Evolutionary conservation across 2,888 invertebrate species (phyloP), one percentile per base, ranked within the genome.

Genomic region (Antheraea assamensis): DNA sequence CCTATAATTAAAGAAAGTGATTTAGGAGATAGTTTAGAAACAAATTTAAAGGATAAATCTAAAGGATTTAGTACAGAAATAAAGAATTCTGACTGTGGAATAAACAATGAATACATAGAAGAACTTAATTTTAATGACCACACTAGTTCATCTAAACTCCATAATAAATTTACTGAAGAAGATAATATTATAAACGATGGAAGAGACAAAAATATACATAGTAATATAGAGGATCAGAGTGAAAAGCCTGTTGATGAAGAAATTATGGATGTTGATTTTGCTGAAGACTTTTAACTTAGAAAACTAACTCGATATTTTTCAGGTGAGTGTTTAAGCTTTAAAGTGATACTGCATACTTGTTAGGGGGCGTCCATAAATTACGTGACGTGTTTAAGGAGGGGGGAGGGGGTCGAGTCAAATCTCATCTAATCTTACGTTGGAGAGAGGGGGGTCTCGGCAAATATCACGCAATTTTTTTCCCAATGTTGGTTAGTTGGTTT

Each of bases 251-350:
- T 74, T 73, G 58, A 68, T 75, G 82, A 85, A 31, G 86, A 89
- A 27, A 49, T 90, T 1, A 93, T 93, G 92, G 92, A 92, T 82
- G 83, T 93, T 21, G 92, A 93, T 81, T 93, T 93, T 75, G 85
- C 78, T 84, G 92, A 92, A 61, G 92, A 91, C 27, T 92, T 91
- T 81, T 93, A 81, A 78, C 24, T 61, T 64, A 30, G 2, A 10
- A 5, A 30, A 64, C 17, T 17, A 17, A 64, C 3, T 13, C 8
- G 10, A 5, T 35, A 35, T 42, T 13, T 64, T 64, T 64, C 17
- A 3, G 61, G 30, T 13, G 27, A 64, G 61, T 61, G 2, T 17
- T 5, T 42, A 42, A 42, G 42, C 13, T 42, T 42, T 3, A 13
- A 13, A 42, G 42, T 42, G 10, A 13, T 42, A 42, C 42, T 42